Conservation (phyloP, 2,888 invertebrate species). For the Neria commutata region DNA sequence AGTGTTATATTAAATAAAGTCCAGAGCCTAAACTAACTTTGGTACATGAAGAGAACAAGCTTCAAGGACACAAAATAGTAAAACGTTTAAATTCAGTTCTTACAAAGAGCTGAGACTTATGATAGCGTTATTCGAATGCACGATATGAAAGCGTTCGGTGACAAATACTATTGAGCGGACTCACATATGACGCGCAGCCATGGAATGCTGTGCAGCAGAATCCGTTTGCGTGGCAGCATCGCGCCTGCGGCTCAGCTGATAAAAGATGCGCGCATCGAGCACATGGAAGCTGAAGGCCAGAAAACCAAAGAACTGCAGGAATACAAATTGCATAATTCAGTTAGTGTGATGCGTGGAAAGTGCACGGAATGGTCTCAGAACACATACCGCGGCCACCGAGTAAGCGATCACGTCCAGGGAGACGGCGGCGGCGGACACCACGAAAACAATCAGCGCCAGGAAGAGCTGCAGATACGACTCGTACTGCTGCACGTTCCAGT, state of each 20-base stretch:
- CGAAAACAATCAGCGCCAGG: constrained; percentile 31
- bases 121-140: too few species aligned
- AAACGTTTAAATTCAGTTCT: too few species aligned
- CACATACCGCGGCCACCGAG: constrained; percentile 34
- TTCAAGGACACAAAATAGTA: too few species aligned
- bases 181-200: too few species aligned
- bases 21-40: too few species aligned
- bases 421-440: constrained; percentile 28
- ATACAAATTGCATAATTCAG: constrained; percentile 9
- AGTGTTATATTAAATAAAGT: too few species aligned
- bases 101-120: too few species aligned
- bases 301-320: constrained; percentile 38
- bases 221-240: constrained; percentile 36
- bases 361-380: not conserved
- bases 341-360: not conserved
- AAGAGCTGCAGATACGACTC: constrained; percentile 33
- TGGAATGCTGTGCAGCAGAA: too few species aligned
- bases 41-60: too few species aligned
- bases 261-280: constrained; percentile 33
- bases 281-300: constrained; percentile 33
- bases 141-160: too few species aligned
- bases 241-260: constrained; percentile 28
- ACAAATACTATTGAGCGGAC: too few species aligned
- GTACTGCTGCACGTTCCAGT: constrained; percentile 35
- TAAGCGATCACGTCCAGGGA: constrained; percentile 35